phyloP scores from a whole-genome alignment of 2,888 invertebrate species.

The Girardia tigrina region DNA sequence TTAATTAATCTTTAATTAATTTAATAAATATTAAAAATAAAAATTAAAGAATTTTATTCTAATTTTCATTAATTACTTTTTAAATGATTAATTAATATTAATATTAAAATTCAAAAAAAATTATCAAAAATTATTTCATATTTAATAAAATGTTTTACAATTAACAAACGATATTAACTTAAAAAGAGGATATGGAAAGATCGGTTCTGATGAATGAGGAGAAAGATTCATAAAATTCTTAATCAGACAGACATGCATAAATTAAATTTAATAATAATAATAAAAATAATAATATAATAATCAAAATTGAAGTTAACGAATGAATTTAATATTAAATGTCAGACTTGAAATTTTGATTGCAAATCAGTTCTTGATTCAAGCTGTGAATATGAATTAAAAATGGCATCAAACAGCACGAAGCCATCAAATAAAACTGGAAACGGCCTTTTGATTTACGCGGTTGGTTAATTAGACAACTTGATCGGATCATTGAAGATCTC shows the following conservation, averaged over 20 bases:
- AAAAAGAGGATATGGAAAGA: too few relatives aligned
- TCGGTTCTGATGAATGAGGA: too few relatives aligned
- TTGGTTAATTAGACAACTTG: constrained; percentile 23
- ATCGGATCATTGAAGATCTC: constrained; percentile 11
- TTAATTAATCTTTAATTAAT: too few relatives aligned
- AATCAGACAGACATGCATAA: not conserved
- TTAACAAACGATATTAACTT: too few relatives aligned
- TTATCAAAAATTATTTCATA: too few relatives aligned
- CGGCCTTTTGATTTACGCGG: constrained; percentile 5
- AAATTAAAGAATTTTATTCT: too few relatives aligned
- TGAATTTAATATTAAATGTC: not conserved
- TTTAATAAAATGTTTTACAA: too few relatives aligned
- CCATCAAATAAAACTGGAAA: constrained; percentile 8
- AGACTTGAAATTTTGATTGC: not conserved
- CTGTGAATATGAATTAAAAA: not conserved
- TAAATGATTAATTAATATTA: too few relatives aligned
- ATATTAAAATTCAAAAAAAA: too few relatives aligned
- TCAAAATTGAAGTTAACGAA: not conserved
- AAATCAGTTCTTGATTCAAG: not conserved
- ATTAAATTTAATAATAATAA: not conserved
- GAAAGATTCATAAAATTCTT: too few relatives aligned
- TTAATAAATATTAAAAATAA: too few relatives aligned
- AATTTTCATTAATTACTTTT: too few relatives aligned
- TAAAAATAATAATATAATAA: not conserved
- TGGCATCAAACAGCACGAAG: constrained; percentile 23